Conservation (phyloP, 2,797 vertebrate species). For the Anguilla megastoma region DNA sequence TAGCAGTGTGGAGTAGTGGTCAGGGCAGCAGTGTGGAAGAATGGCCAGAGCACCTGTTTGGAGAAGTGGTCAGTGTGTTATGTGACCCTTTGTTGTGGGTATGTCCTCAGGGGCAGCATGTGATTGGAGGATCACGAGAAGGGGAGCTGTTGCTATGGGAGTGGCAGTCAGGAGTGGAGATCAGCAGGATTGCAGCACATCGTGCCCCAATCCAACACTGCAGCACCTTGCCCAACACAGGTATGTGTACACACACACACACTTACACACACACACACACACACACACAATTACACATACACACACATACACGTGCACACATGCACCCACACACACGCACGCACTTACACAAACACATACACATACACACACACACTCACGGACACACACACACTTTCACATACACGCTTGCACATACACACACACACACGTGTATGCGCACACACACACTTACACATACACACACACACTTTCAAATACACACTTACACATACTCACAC, state of each 20-base stretch:
- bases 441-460: not conserved
- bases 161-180: conserved; percentile 67
- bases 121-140: conserved; percentile 72
- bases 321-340: not conserved
- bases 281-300: not conserved
- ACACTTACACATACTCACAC: not conserved
- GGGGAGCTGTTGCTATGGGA: conserved; percentile 82
- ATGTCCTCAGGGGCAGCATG: conserved; percentile 67
- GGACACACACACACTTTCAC: not conserved
- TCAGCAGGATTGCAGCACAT: conserved; percentile 81
- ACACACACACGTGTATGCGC: not conserved
- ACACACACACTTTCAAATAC: not conserved
- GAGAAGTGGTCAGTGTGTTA: not conserved
- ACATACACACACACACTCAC: not conserved
- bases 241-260: conserved; percentile 44
- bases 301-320: not conserved
- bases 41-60: conserved; percentile 1
- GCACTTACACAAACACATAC: not conserved
- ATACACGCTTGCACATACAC: not conserved
- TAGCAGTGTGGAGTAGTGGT: not conserved
- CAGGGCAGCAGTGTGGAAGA: not conserved
- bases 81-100: not conserved
- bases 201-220: conserved; percentile 71
- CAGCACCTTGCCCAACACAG: conserved; percentile 53
- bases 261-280: no score